These are phyloP conservation scores for Phylloscopus collybita DNA, from an alignment of 2,797 vertebrate genomes.

Conservation along the genomic window DNA sequence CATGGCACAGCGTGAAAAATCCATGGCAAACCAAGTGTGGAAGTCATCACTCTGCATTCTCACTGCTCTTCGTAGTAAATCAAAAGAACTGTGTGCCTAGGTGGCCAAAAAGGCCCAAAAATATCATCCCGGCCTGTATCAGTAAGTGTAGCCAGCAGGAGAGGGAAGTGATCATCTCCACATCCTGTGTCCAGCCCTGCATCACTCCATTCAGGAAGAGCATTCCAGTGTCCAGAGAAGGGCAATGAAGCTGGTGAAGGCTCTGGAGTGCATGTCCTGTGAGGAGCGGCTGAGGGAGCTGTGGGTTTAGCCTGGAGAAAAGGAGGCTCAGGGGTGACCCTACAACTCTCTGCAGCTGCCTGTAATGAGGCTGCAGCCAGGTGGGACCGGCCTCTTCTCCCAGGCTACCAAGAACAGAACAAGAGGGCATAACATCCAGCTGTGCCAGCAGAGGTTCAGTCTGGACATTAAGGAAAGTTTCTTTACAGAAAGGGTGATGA, in stretches of 20 bases:
- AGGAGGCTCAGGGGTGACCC: background rate
- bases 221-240: background rate
- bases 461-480: background rate
- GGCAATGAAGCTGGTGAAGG: background rate
- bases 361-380: background rate
- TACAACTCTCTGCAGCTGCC: no score
- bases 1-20: no score
- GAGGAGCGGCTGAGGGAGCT: background rate
- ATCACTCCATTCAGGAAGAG: background rate
- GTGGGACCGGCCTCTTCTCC: background rate
- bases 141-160: background rate
- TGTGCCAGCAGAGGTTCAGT: background rate
- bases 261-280: background rate
- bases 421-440: no score
- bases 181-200: no score
- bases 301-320: background rate
- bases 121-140: background rate
- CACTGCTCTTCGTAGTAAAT: background rate
- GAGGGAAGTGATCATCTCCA: no score
- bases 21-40: accelerated
- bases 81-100: background rate
- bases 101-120: background rate
- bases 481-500: background rate
- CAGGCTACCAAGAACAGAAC: background rate
- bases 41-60: accelerated